Conservation (phyloP, 2,113 vertebrate species). For the Rhipidura dahli region DNA sequence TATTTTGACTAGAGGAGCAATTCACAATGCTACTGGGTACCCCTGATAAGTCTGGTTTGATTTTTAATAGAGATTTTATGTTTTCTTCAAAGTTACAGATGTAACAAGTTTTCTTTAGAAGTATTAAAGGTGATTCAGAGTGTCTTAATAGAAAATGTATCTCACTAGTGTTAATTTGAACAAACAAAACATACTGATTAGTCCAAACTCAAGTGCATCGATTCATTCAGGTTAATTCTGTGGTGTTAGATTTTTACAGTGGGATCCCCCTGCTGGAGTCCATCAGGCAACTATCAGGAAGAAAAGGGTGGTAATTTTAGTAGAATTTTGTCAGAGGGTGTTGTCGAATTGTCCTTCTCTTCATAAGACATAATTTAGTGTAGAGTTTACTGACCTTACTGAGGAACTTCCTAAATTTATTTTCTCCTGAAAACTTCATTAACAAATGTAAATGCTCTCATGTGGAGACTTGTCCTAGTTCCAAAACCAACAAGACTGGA, state of each 20-base stretch:
- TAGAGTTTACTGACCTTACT: background rate
- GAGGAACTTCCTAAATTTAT: background rate
- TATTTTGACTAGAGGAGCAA: background rate
- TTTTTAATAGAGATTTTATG: background rate
- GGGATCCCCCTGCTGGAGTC: background rate
- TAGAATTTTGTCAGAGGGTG: background rate
- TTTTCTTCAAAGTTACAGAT: background rate
- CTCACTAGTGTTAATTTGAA: constrained; percentile 30
- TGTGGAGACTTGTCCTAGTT: background rate
- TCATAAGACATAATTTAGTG: background rate
- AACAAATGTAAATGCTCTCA: background rate
- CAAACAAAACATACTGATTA: background rate
- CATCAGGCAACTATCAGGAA: background rate
- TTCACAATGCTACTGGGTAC: background rate
- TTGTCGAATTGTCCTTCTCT: background rate
- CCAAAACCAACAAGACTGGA: background rate
- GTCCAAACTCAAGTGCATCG: constrained; percentile 1
- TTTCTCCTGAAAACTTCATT: background rate
- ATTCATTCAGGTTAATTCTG: constrained; percentile 17
- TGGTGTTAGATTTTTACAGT: background rate
- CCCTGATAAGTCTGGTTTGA: background rate
- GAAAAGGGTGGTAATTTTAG: background rate
- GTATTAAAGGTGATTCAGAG: background rate
- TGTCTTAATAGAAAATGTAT: background rate
- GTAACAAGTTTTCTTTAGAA: background rate